phyloP scores from a whole-genome alignment of 2,113 vertebrate genomes.

The Seriola rivoliana region DNA sequence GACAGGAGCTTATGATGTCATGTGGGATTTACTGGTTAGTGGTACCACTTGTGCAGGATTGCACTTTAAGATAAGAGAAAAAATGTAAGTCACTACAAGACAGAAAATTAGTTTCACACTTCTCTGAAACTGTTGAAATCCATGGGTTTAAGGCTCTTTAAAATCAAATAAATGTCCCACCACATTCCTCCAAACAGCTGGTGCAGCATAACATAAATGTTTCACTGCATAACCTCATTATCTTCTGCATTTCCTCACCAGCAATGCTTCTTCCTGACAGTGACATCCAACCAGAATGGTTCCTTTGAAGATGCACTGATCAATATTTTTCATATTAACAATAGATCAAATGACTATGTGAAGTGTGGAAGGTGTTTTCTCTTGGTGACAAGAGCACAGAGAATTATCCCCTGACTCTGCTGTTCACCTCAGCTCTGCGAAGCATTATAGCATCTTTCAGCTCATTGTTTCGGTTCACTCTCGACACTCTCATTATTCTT shows the following conservation, averaged over 20 bases:
- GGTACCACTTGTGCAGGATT: not conserved
- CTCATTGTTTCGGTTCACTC: no score
- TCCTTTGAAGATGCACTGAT: not conserved
- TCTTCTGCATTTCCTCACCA: not conserved
- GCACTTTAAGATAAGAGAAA: not conserved
- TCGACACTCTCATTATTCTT: not conserved
- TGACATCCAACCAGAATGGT: not conserved
- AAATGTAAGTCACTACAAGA: not conserved
- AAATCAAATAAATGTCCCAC: constrained; percentile 15
- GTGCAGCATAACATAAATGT: constrained; percentile 20
- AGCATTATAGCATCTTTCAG: no score
- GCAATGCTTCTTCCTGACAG: not conserved
- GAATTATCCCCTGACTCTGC: not conserved
- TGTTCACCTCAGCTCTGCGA: not conserved
- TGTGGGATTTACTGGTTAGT: not conserved
- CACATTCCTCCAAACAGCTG: constrained; percentile 10
- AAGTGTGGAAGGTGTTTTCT: not conserved
- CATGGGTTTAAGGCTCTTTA: not conserved
- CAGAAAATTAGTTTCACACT: not conserved
- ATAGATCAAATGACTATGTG: not conserved
- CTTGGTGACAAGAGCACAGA: not conserved
- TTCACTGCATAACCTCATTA: constrained; percentile 29
- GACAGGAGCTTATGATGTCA: not conserved
- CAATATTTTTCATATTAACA: not conserved
- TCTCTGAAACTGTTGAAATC: not conserved